Conservation (phyloP, 2,888 invertebrate genomes). For the Amphipoea oculea region DNA sequence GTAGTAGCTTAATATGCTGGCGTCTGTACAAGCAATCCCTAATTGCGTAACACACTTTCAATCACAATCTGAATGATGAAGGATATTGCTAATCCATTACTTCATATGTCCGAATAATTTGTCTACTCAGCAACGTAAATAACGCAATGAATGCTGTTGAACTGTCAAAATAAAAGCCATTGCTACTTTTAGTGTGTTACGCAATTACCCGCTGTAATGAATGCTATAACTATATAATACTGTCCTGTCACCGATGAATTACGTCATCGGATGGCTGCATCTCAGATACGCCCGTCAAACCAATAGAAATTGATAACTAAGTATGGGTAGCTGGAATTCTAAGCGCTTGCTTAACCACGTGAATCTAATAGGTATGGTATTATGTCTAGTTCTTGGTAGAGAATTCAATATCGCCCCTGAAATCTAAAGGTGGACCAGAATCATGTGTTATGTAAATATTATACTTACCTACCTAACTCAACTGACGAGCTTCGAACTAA, state of each 20-base stretch:
- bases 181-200: neutral
- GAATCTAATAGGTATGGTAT: conserved; percentile 18
- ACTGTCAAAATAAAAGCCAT: neutral
- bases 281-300: neutral
- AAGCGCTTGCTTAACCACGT: conserved; percentile 11
- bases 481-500: too few relatives aligned
- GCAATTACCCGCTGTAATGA: neutral
- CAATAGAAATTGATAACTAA: conserved; percentile 20
- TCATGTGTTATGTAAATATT: too few relatives aligned
- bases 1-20: too few relatives aligned
- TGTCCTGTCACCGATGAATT: neutral
- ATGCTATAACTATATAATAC: neutral
- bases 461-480: too few relatives aligned
- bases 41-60: too few relatives aligned
- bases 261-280: neutral
- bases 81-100: too few relatives aligned
- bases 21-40: too few relatives aligned
- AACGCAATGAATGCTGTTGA: neutral
- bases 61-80: too few relatives aligned
- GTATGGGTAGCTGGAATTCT: conserved; percentile 23
- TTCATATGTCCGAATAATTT: neutral
- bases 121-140: neutral
- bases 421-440: neutral
- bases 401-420: neutral
- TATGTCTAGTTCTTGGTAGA: conserved; percentile 2